Evolutionary conservation across 2,113 vertebrate species (phyloP), one percentile per base, ranked within the genome.

Genomic region (Cynopterus brachyotis): DNA sequence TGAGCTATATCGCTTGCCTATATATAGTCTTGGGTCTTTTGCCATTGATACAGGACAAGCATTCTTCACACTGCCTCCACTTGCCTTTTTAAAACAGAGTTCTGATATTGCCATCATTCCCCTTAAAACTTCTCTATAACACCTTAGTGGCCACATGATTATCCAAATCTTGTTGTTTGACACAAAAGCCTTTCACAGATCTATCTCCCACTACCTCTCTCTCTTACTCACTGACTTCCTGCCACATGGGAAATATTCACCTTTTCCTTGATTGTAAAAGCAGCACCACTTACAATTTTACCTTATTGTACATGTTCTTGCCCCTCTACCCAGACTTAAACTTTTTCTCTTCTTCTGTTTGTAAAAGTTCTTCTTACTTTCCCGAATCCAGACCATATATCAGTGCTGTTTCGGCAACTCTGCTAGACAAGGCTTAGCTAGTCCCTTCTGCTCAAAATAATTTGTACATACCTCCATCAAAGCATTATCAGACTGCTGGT

Each of bases 381-480:
- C 30, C 13, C 55, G 84, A 95, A 76, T 13, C 50, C 55, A 40
- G 60, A 69, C 73, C 15, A 24, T 17, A 81, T 64, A 66, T 76
- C 64, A 83, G 20, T 60, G 53, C 35, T 47, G 2, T 24, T 94
- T 64, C 88, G 64, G 45, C 2, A 73, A 26, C 2, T 87, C 45
- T 73, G 84, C 30, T 57, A 42, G 75, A 59, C 22, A 57, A 80
- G 40, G 55, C 6, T 79, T 83, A 66, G 15, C 79, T n/a, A 6
- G 79, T 24, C 42, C 55, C 42, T 64, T 89, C 50, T 91, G 28
- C n/a, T 85, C 62, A 86, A 60, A 92, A 67, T 95, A 86, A 86
- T 89, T 37, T 80, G 47, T 73, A 47, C 3, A 6, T 2, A 60
- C 30, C 57, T 83, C 66, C 59, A 92, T 53, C 30, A 92, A 67